Conservation (phyloP, 30 jellyfish, hydroid and myxozoan species). For the Phacellophora camtschatica region DNA sequence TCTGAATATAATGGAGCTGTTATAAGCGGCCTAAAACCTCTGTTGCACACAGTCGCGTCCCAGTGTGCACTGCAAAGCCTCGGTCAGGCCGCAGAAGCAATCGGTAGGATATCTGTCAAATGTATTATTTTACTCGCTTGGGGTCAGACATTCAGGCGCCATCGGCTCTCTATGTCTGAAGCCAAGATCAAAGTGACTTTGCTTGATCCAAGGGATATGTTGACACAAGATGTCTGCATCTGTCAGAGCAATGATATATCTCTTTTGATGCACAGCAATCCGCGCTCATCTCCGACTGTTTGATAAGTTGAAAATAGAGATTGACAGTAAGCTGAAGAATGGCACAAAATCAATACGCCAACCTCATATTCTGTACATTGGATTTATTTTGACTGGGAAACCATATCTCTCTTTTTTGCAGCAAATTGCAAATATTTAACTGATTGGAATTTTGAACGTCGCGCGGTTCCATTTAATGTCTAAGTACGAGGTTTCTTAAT, state of each 20-base stretch:
- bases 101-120: constrained; percentile 34
- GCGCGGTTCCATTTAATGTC: constrained; percentile 48
- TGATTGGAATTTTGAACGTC: not conserved
- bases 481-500: no score
- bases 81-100: constrained; percentile 35
- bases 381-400: no score
- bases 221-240: constrained; percentile 81
- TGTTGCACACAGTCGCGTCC: constrained; percentile 23
- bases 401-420: no score
- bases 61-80: constrained; percentile 62
- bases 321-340: constrained; percentile 15
- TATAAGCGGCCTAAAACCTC: not conserved
- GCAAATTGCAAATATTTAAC: constrained; percentile 25
- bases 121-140: constrained; percentile 61
- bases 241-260: constrained; percentile 62
- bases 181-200: constrained; percentile 49
- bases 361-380: no score
- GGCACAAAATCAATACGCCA: constrained; percentile 32
- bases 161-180: constrained; percentile 84
- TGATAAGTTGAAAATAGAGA: constrained; percentile 49
- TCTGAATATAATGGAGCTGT: not conserved
- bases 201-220: constrained; percentile 63
- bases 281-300: constrained; percentile 59
- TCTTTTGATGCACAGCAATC: constrained; percentile 51
- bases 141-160: constrained; percentile 90